Conservation (phyloP, 2,113 vertebrate species). For the Cromileptes altivelis region DNA sequence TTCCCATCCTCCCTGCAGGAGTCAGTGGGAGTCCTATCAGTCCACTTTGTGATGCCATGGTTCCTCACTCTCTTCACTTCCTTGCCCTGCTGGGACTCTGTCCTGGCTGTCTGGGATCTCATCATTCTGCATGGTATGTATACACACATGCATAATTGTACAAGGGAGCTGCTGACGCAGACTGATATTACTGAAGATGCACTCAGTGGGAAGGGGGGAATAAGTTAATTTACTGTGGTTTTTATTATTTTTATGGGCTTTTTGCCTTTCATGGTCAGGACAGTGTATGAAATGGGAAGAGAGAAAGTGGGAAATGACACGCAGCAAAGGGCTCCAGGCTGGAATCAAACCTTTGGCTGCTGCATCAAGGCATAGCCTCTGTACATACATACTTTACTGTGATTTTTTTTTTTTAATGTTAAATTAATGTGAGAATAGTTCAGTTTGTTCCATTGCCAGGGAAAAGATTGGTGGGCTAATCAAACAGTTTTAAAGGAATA, state of each 20-base stretch:
- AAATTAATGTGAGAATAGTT: background rate
- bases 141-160: background rate
- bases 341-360: too few species aligned
- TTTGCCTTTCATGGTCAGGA: too few species aligned
- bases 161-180: too few species aligned
- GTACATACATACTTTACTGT: background rate
- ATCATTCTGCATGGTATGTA: slow-evolving; percentile 80
- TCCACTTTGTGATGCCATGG: slow-evolving; percentile 84
- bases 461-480: background rate
- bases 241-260: too few species aligned
- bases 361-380: too few species aligned
- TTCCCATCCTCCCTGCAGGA: slow-evolving; percentile 65
- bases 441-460: too few species aligned
- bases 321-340: too few species aligned
- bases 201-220: background rate
- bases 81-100: slow-evolving; percentile 86
- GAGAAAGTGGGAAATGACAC: too few species aligned
- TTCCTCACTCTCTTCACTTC: slow-evolving; percentile 85
- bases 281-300: too few species aligned
- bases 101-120: slow-evolving; percentile 84
- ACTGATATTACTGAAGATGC: background rate
- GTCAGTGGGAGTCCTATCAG: slow-evolving; percentile 76
- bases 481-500: background rate
- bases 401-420: background rate
- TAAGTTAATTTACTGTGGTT: too few species aligned